phyloP scores from a whole-genome alignment of 2,797 vertebrate genomes.

The Megaceryle alcyon region DNA sequence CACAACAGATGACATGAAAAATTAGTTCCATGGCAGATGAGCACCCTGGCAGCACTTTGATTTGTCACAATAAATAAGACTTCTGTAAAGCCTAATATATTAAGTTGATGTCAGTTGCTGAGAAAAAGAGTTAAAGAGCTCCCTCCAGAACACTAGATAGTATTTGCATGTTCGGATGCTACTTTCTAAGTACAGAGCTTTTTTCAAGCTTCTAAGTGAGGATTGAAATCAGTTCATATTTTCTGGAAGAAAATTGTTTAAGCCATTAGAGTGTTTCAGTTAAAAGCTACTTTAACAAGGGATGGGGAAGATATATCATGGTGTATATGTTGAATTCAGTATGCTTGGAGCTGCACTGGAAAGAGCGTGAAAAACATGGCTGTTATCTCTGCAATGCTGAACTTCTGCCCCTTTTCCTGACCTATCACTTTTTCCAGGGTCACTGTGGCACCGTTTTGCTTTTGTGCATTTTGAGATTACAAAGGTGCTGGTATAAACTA shows the following conservation, averaged over 20 bases:
- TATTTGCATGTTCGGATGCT: neutral
- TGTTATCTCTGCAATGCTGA: neutral
- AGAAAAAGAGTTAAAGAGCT: neutral
- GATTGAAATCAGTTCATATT: neutral
- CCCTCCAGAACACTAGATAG: neutral
- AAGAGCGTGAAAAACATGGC: accelerated
- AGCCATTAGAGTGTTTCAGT: accelerated
- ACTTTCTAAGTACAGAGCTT: neutral
- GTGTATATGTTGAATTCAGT: neutral
- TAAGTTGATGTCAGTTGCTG: neutral
- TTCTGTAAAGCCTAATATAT: neutral
- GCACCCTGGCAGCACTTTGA: neutral
- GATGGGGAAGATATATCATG: accelerated
- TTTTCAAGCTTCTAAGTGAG: neutral
- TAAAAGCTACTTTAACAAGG: neutral
- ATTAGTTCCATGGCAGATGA: neutral
- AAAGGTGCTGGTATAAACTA: neutral
- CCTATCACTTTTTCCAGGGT: neutral
- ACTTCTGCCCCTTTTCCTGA: neutral
- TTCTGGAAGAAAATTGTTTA: neutral
- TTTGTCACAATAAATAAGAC: constrained; percentile 34
- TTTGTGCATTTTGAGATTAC: neutral
- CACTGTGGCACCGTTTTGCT: neutral
- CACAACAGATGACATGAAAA: neutral
- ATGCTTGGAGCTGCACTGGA: accelerated